phyloP scores from a whole-genome alignment of 2,888 invertebrate species.

The Lycia hirtaria region DNA sequence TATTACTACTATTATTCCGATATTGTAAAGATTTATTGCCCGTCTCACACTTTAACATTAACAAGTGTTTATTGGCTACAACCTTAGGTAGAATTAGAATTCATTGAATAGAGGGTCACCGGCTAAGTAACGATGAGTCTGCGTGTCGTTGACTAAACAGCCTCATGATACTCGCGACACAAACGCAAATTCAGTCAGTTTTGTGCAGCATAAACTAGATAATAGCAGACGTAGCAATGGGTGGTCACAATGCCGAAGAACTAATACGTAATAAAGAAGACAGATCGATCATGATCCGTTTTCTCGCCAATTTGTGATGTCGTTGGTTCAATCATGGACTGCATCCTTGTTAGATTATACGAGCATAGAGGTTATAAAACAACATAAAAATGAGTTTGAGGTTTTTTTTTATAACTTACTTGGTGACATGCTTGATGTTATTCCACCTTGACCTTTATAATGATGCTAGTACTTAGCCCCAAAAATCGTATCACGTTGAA shows the following conservation, averaged over 20 bases:
- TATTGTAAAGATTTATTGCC: not conserved
- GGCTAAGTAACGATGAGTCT: conserved; percentile 42
- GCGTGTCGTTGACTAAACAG: conserved; percentile 23
- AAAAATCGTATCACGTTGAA: too few relatives aligned
- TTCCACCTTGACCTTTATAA: too few relatives aligned
- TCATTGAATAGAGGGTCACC: conserved; percentile 38
- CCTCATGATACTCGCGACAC: not conserved
- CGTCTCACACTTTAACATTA: not conserved
- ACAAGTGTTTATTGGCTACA: not conserved
- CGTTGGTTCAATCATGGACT: not conserved
- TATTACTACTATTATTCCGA: too few relatives aligned
- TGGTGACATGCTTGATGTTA: too few relatives aligned
- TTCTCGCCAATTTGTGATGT: not conserved
- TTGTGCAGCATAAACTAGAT: conserved; percentile 1
- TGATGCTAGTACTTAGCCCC: too few relatives aligned
- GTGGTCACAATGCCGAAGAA: not conserved
- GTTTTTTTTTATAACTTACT: too few relatives aligned
- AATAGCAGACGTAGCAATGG: not conserved
- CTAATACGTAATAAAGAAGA: not conserved
- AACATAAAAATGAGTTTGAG: too few relatives aligned
- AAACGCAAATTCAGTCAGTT: not conserved
- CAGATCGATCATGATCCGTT: not conserved
- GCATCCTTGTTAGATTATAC: too few relatives aligned
- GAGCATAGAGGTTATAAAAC: too few relatives aligned
- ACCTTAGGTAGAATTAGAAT: conserved; percentile 19